These are phyloP conservation scores for Macquaria ambigua DNA, from an alignment of 2,113 vertebrate genomes.

Conservation along the genomic window DNA sequence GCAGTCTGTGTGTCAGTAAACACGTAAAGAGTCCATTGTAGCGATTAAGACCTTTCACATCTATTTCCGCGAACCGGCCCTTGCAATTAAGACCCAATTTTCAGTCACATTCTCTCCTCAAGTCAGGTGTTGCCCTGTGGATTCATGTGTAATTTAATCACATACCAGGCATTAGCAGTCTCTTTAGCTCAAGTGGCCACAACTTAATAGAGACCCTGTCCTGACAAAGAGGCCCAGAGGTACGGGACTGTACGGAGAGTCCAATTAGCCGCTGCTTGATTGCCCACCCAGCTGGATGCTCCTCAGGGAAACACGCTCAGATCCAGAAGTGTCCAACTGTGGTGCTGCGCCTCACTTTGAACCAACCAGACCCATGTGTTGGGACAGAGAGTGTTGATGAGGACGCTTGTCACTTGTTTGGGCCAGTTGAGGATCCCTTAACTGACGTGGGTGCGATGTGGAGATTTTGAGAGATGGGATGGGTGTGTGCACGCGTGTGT, in stretches of 20 bases:
- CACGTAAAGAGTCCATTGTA: neutral
- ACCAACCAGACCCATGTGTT: slow-evolving; percentile 30
- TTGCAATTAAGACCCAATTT: neutral
- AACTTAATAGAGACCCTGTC: slow-evolving; percentile 32
- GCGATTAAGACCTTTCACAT: neutral
- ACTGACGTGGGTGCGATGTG: neutral
- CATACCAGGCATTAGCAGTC: slow-evolving; percentile 13
- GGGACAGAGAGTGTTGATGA: slow-evolving; percentile 63
- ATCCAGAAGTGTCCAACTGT: slow-evolving; percentile 45
- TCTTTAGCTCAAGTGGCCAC: slow-evolving; percentile 26
- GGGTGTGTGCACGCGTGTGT: neutral
- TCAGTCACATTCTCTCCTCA: slow-evolving; percentile 8
- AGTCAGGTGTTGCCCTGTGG: slow-evolving; percentile 24
- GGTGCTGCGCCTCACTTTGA: slow-evolving; percentile 24
- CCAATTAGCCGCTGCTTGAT: slow-evolving; percentile 59
- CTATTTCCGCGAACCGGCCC: neutral
- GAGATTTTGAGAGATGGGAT: slow-evolving; percentile 9
- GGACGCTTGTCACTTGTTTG: slow-evolving; percentile 54
- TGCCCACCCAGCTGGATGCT: slow-evolving; percentile 40
- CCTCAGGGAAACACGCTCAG: slow-evolving; percentile 37
- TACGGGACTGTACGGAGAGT: slow-evolving; percentile 21
- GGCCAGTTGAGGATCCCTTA: slow-evolving; percentile 44
- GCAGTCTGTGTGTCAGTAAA: slow-evolving; percentile 4
- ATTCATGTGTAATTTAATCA: slow-evolving; percentile 42
- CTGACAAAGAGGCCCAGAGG: slow-evolving; percentile 43